These are phyloP conservation scores for Tetramorium simillimum DNA, from an alignment of 1,140 invertebrate species.

Conservation along the genomic window DNA sequence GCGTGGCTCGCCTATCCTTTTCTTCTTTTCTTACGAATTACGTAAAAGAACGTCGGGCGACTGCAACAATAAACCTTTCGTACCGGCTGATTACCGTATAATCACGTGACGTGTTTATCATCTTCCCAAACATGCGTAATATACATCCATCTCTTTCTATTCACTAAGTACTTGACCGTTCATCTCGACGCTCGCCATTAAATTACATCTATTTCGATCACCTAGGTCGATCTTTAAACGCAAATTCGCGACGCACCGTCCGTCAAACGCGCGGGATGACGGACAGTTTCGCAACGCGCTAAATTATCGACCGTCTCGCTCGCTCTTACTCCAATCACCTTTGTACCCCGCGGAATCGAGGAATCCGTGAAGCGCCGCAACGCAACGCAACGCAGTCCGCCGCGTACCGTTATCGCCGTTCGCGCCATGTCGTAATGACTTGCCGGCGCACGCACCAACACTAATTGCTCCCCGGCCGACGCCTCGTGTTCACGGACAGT, in stretches of 20 bases:
- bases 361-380: too few relatives aligned
- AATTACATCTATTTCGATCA: slow-evolving; percentile 1
- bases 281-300: neutral
- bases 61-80: neutral
- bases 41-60: neutral
- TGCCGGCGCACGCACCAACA: neutral
- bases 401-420: neutral
- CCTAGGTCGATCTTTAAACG: neutral
- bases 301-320: neutral
- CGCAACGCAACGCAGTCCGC: too few relatives aligned
- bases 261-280: neutral
- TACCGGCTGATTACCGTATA: neutral
- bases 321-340: neutral
- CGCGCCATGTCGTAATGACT: neutral
- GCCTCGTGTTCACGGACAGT: neutral
- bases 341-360: neutral
- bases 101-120: neutral
- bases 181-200: neutral
- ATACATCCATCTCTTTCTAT: neutral
- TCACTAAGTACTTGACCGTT: neutral
- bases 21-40: neutral
- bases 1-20: neutral
- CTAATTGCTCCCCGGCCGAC: neutral
- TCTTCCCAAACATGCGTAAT: neutral
- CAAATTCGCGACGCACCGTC: neutral